Conservation (phyloP, 2,113 vertebrate genomes). For the Piliocolobus tephrosceles region DNA sequence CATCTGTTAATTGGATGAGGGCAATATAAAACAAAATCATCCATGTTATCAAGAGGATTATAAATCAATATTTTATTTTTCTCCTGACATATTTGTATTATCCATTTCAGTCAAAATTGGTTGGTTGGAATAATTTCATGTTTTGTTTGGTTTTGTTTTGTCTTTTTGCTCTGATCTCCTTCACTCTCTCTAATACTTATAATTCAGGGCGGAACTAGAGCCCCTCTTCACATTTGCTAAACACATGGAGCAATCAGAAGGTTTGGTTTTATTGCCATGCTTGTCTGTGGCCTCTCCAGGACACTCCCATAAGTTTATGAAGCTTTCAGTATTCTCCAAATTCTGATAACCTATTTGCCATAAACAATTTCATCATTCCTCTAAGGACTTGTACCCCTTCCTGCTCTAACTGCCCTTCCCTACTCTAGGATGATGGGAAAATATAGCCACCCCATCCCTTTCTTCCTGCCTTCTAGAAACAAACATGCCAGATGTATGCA, state of each 20-base stretch:
- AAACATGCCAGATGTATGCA: neutral
- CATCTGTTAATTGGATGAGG: neutral
- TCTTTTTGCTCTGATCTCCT: neutral
- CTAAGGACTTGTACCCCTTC: rapidly evolving
- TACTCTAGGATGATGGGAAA: neutral
- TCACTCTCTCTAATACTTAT: neutral
- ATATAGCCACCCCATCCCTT: neutral
- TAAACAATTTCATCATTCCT: neutral
- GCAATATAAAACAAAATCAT: neutral
- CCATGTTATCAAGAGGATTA: neutral
- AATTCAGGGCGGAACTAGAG: neutral
- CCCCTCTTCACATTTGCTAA: neutral
- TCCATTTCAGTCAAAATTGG: neutral
- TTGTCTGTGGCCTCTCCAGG: neutral
- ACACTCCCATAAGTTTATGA: neutral
- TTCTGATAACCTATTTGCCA: neutral
- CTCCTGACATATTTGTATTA: neutral
- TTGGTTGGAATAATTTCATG: neutral
- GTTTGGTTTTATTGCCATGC: neutral
- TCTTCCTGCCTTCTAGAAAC: neutral
- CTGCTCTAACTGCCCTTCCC: neutral
- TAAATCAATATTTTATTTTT: neutral
- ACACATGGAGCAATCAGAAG: neutral
- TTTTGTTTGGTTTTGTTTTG: neutral
- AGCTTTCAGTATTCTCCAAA: neutral